Conservation (phyloP, 2,888 invertebrate genomes). For the Holacanthella duospinosa region DNA sequence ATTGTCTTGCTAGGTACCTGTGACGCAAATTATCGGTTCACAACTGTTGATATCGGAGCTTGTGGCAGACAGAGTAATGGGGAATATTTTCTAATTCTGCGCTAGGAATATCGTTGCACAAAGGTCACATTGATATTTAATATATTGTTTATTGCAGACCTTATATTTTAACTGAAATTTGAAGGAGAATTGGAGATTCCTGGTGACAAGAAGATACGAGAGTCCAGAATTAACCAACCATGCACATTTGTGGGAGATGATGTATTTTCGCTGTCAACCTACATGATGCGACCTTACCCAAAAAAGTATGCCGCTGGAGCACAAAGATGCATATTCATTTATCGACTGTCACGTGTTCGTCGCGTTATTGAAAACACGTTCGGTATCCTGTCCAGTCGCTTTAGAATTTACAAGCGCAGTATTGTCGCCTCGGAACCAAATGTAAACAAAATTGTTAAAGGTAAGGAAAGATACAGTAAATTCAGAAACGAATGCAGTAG, state of each 20-base stretch:
- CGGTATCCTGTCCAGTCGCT: conserved; percentile 11
- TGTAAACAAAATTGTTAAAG: no score
- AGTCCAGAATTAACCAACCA: neutral
- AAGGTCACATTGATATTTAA: neutral
- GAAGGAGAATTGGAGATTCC: neutral
- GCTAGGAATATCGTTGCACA: conserved; percentile 7
- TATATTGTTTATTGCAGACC: no score
- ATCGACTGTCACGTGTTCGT: neutral
- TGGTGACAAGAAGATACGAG: neutral
- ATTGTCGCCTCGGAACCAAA: no score
- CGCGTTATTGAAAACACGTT: neutral
- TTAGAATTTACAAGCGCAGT: conserved; percentile 2
- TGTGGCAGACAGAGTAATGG: conserved; percentile 7
- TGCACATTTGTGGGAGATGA: conserved; percentile 23
- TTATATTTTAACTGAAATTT: no score
- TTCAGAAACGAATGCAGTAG: no score
- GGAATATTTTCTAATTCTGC: conserved; percentile 13
- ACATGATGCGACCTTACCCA: conserved; percentile 24
- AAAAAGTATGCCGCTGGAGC: no score
- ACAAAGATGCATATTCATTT: no score
- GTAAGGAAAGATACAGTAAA: no score
- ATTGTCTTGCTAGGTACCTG: conserved; percentile 24
- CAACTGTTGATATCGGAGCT: conserved; percentile 30
- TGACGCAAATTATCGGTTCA: conserved; percentile 34
- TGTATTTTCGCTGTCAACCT: conserved; percentile 17